phyloP scores from a whole-genome alignment of 2,888 invertebrate species.

The Ophraella communa region DNA sequence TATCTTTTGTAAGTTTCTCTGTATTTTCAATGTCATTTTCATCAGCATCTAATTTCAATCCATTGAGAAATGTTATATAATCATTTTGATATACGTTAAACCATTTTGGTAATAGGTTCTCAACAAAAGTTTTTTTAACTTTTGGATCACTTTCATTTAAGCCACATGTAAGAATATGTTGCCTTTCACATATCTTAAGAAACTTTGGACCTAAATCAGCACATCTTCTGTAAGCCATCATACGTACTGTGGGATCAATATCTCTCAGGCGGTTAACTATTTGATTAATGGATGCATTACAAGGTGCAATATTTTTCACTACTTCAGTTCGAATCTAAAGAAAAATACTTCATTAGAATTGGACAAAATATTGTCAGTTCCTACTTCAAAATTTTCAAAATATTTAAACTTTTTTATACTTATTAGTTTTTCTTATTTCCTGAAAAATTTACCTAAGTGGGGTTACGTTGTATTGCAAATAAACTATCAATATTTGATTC shows the following conservation, averaged over 20 bases:
- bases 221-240: slow-evolving; percentile 59
- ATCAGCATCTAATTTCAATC: slow-evolving; percentile 74
- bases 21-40: slow-evolving; percentile 68
- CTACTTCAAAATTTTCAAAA: no score
- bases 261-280: slow-evolving; percentile 74
- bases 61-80: slow-evolving; percentile 72
- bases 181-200: slow-evolving; percentile 71
- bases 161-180: slow-evolving; percentile 68
- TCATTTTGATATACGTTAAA: slow-evolving; percentile 73
- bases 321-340: slow-evolving; percentile 45
- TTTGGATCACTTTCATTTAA: slow-evolving; percentile 67
- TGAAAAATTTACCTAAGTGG: no score
- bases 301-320: slow-evolving; percentile 45
- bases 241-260: slow-evolving; percentile 77
- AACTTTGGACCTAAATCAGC: slow-evolving; percentile 43
- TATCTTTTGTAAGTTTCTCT: slow-evolving; percentile 62
- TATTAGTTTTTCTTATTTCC: no score
- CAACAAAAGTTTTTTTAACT: slow-evolving; percentile 61
- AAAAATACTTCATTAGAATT: no score
- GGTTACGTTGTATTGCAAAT: no score
- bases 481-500: no score
- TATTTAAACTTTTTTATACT: no score
- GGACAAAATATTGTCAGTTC: no score
- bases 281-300: slow-evolving; percentile 37
- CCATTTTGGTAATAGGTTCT: slow-evolving; percentile 76